Evolutionary conservation across 2,113 vertebrate genomes (phyloP), one percentile per base, ranked within the genome.

Genomic region (Pelecanus crispus): DNA sequence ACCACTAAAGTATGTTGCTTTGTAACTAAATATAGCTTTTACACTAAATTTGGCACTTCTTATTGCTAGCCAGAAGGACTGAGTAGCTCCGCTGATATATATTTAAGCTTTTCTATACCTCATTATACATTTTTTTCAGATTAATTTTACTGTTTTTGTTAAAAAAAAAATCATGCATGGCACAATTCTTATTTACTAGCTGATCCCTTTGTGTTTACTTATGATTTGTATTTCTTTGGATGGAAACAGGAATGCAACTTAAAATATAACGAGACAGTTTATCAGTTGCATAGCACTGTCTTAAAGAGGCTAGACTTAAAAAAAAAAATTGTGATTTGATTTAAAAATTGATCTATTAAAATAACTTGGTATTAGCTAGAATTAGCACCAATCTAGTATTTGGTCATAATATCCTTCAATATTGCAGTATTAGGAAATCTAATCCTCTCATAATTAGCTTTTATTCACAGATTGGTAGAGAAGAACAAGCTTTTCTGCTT

Each of bases 21-120:
- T 95, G 81, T 88, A 95, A 90, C 95, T 97, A 96, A 96, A 97
- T 92, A 96, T 96, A 96, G 92, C 85, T 93, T 93, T 96, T 93
- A 93, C 92, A 88, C 96, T 96, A 95, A 94, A 96, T 96, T 96
- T 96, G 92, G 96, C 94, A 96, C 81, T 88, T 80, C 93, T 90
- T 92, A 86, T 19, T 96, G 94, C 94, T 94, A 96, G 85, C 92
- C 96, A 97, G 92, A 97, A 96, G 95, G 96, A 96, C 67, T 67
- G 75, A 95, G 88, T 93, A 92, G 74, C 82, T 95, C 47, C 4
- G 19, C 67, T 94, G 90, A 86, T 92, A 86, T 21, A 86, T 95
- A 86, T 96, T 96, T 96, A 97, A 96, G 90, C 82, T 93, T 95
- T 94, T 93, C 87, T 90, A 88, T 77, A 88, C 38, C 79, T 94